These are phyloP conservation scores for Nomada flava DNA, from an alignment of 2,888 invertebrate species.

Conservation along the genomic window DNA sequence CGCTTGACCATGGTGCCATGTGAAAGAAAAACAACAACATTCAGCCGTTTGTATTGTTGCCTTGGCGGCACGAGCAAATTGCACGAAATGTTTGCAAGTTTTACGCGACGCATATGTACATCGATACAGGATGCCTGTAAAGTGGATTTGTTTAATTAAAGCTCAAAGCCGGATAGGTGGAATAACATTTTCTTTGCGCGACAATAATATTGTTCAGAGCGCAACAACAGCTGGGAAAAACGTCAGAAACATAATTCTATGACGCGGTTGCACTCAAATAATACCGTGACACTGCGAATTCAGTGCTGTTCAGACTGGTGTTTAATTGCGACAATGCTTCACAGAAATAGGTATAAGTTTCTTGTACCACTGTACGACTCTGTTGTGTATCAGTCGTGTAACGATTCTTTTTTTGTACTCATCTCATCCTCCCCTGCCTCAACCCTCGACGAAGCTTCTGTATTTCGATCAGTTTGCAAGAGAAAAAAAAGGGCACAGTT, in stretches of 20 bases:
- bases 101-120: not conserved
- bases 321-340: conserved; percentile 21
- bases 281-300: not conserved
- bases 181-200: not conserved
- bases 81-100: not conserved
- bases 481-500: not conserved
- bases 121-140: not conserved
- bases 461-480: not conserved
- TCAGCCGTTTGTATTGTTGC: conserved; percentile 25
- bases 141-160: not conserved
- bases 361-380: not conserved
- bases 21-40: conserved; percentile 4
- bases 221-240: not conserved
- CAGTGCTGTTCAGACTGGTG: not conserved
- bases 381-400: too few species aligned
- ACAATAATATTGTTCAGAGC: not conserved
- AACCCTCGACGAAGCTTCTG: not conserved
- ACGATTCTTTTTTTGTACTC: not conserved
- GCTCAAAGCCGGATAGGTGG: not conserved
- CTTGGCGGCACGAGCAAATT: conserved; percentile 21
- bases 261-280: not conserved
- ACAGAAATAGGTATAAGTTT: conserved; percentile 7
- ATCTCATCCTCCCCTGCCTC: not conserved
- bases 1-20: conserved; percentile 22
- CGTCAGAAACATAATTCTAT: conserved; percentile 14